Evolutionary conservation across 2,797 vertebrate genomes (phyloP).

Genomic region (Myotis pilosus): DNA sequence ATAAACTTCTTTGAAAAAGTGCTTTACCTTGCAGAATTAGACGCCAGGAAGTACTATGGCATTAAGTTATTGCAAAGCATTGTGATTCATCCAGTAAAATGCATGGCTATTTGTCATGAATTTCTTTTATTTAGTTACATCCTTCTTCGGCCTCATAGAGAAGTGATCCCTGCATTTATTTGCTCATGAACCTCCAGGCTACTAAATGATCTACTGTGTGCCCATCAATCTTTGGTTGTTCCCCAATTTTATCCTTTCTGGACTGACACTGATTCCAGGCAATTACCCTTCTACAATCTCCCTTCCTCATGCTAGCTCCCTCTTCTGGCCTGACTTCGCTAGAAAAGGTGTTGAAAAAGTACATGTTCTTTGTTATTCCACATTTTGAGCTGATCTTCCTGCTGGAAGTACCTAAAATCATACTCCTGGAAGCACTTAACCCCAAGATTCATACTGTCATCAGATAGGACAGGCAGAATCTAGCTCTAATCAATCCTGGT

Average conservation of each 20-base stretch:
- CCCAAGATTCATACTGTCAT: neutral
- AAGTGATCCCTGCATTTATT: neutral
- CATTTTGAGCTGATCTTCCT: neutral
- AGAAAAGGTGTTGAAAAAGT: neutral
- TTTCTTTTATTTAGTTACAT: neutral
- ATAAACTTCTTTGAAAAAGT: constrained; percentile 68
- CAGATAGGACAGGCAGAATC: neutral
- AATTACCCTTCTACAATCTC: neutral
- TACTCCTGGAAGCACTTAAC: neutral
- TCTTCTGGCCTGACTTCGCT: constrained; percentile 1
- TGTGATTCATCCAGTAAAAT: constrained; percentile 43
- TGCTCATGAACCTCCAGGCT: neutral
- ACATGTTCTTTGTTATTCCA: neutral
- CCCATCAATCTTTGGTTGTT: neutral
- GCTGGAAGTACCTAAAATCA: constrained; percentile 1
- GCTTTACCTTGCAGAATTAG: constrained; percentile 67
- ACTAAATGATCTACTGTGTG: neutral
- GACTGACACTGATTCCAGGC: neutral
- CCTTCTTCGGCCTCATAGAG: neutral
- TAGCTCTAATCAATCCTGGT: neutral
- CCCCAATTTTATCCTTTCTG: neutral
- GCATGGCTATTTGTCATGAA: neutral
- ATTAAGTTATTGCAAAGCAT: constrained; percentile 54
- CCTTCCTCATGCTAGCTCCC: neutral
- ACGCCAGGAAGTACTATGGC: constrained; percentile 45